A percentile compares a stretch with the other conserved stretches of the same genome.
Evolutionary conservation across 2,113 vertebrate genomes (phyloP).

Genomic region (Rhinolophus sinicus): DNA sequence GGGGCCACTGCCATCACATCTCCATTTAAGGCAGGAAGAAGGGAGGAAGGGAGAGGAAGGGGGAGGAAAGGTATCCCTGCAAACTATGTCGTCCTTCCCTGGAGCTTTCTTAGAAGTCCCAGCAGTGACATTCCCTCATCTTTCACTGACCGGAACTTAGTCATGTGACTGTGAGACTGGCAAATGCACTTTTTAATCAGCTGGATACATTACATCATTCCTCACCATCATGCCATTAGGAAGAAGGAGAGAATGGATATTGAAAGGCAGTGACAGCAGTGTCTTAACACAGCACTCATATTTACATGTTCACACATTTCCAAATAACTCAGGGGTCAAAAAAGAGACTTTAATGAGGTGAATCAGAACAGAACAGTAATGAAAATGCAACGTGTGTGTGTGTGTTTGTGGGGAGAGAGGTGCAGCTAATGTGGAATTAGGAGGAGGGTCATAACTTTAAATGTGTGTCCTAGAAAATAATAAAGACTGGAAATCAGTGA

Average conservation of each 20-base stretch:
- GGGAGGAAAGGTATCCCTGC: no score
- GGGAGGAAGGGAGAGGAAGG: neutral
- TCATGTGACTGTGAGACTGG: neutral
- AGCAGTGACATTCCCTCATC: neutral
- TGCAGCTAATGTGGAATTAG: neutral
- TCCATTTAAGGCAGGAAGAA: neutral
- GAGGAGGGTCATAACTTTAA: no score
- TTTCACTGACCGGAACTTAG: neutral
- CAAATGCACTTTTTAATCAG: no score
- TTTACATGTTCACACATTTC: neutral
- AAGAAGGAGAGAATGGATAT: neutral
- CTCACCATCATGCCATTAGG: neutral
- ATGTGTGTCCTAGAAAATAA: neutral
- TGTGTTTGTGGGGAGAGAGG: no score
- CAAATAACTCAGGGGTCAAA: neutral
- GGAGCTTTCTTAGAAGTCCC: neutral
- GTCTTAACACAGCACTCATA: neutral
- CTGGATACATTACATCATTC: accelerated
- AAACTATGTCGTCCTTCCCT: accelerated
- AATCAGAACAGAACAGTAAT: neutral
- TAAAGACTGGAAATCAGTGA: neutral
- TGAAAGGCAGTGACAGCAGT: accelerated
- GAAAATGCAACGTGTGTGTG: neutral
- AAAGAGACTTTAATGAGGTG: accelerated
- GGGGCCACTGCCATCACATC: neutral